These are phyloP conservation scores for Stigmatopora argus DNA, from an alignment of 2,113 vertebrate species.

Conservation along the genomic window DNA sequence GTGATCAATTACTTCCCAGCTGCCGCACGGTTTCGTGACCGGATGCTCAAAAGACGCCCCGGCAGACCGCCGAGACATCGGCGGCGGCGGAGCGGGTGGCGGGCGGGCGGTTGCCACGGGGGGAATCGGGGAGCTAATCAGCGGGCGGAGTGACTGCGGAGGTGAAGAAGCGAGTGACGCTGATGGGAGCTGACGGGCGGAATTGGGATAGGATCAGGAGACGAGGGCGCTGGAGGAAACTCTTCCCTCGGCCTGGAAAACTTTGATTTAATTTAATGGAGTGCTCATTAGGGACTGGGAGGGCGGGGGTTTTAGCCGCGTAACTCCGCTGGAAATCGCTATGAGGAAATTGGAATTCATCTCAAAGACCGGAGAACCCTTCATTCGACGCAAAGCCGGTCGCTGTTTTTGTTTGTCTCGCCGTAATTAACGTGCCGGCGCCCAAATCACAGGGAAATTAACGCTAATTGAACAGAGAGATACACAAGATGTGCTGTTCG, in stretches of 20 bases:
- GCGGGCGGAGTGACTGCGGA: slow-evolving; percentile 36
- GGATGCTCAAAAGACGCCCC: background rate
- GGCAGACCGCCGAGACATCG: slow-evolving; percentile 27
- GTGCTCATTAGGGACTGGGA: slow-evolving; percentile 33
- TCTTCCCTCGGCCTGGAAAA: slow-evolving; percentile 50
- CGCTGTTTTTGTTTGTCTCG: slow-evolving; percentile 54
- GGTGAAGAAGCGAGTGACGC: slow-evolving; percentile 49
- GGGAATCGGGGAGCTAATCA: slow-evolving; percentile 59
- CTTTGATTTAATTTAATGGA: slow-evolving; percentile 62
- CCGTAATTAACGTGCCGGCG: slow-evolving; percentile 60
- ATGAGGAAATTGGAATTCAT: slow-evolving; percentile 4
- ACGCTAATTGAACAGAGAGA: slow-evolving; percentile 58
- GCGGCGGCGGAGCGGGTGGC: slow-evolving; percentile 40
- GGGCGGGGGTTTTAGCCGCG: background rate
- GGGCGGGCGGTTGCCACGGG: slow-evolving; percentile 1
- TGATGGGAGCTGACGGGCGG: slow-evolving; percentile 56
- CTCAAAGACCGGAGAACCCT: slow-evolving; percentile 3
- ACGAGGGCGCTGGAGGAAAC: slow-evolving; percentile 57
- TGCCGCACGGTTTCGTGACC: background rate
- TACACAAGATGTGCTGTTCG: slow-evolving; percentile 32
- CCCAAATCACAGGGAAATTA: slow-evolving; percentile 60
- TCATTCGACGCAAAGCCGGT: slow-evolving; percentile 29
- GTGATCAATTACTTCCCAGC: slow-evolving; percentile 5
- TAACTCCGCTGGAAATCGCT: background rate
- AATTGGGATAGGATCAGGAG: slow-evolving; percentile 61